Base-by-base conservation (phyloP, 2,113 vertebrate species). In the Acanthisitta chloris region DNA sequence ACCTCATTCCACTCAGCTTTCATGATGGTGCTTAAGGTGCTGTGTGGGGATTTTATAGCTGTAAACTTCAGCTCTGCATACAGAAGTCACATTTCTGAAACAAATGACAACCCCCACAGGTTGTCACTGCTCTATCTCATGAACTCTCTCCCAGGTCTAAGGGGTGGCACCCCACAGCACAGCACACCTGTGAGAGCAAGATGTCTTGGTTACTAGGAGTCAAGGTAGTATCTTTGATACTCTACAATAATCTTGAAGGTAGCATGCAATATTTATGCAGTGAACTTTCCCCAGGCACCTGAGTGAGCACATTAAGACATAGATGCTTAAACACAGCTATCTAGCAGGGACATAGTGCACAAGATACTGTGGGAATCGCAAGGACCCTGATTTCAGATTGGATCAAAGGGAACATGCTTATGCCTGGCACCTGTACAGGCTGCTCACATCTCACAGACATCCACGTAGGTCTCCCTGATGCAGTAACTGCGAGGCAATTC, bases 201-300 rank as follows among this genome's bases (percentile, higher is more conserved):
- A 17, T 10, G 31, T 45, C 57, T 33, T 0, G 0, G 16, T 23
- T 43, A 51, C 26, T 12, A 4, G 6, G 7, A 73, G 40, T 7
- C 54, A 78, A 43, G 23, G 24, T 6, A 31, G 15, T 3, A 42
- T 14, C 34, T 71, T 57, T 45, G 7, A 26, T 26, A 57, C 17
- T 55, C 33, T 36, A 13, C 34, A 46, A 10, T 45, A 21, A 40
- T 8, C 43, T 17, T 33, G 28, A 88, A 81, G 25, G 19, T 0
- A 64, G 9, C 4, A 18, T 31, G 34, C 28, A 69, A 4, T 51
- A 45, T 58, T 40, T 70, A 79, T 24, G 49, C 52, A 74, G 26
- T 34, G 31, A 54, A 34, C 24, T 79, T 62, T 88, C 34, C 38
- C 46, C 48, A 29, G 49, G n/a, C 15, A 25, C 29, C 28, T 25